These are phyloP conservation scores for Bos javanicus DNA, from an alignment of 2,113 vertebrate species.

Conservation along the genomic window DNA sequence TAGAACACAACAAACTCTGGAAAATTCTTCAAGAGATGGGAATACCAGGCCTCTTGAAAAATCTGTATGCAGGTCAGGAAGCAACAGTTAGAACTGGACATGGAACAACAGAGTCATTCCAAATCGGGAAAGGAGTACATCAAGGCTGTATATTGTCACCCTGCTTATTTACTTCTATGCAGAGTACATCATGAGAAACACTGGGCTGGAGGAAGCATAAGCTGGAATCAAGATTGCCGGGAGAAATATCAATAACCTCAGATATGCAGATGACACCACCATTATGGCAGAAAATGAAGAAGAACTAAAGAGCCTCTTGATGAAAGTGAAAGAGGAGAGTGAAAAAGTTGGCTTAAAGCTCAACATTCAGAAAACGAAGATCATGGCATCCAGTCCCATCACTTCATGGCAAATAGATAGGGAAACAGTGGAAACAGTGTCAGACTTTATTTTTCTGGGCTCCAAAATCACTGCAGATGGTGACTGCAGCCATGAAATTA, in stretches of 20 bases:
- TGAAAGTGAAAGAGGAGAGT: not conserved
- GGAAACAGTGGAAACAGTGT: not conserved
- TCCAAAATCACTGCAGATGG: not conserved
- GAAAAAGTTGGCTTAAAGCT: not conserved
- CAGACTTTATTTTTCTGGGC: accelerated
- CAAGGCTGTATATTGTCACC: not conserved
- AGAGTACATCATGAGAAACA: not conserved
- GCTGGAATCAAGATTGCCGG: not conserved
- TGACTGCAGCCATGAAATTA: not conserved
- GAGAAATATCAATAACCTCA: not conserved
- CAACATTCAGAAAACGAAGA: not conserved
- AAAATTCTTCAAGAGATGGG: not conserved
- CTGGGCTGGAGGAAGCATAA: not conserved
- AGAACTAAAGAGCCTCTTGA: not conserved
- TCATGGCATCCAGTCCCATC: not conserved
- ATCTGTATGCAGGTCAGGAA: not conserved
- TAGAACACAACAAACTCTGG: too few relatives aligned
- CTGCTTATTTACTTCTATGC: not conserved
- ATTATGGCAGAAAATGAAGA: not conserved
- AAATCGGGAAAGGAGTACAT: accelerated
- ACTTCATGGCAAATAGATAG: not conserved
- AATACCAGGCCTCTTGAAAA: not conserved
- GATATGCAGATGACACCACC: not conserved
- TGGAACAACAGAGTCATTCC: not conserved
- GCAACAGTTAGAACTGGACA: not conserved